Conservation (phyloP, 2,113 vertebrate genomes). For the Crotalus horridus region DNA sequence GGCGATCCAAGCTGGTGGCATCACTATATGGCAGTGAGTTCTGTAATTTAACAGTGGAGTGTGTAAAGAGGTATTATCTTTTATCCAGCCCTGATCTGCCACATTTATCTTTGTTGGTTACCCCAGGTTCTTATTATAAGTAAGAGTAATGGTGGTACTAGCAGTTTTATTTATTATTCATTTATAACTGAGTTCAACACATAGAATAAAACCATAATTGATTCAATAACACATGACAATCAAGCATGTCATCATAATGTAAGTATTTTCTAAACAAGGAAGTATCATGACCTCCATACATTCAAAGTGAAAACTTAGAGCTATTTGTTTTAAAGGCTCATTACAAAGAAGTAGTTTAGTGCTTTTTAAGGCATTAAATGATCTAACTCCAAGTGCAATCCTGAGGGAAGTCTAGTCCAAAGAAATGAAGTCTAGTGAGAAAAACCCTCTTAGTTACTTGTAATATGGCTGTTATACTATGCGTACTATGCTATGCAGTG, state of each 20-base stretch:
- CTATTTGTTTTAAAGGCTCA: not conserved
- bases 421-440: not conserved
- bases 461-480: not conserved
- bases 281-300: not conserved
- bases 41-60: not conserved
- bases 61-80: not conserved
- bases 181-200: not conserved
- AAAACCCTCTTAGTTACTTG: not conserved
- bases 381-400: not conserved
- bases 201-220: not conserved
- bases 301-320: not conserved
- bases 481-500: not conserved
- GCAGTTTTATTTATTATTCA: not conserved
- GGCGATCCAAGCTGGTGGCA: not conserved
- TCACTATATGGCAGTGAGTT: not conserved
- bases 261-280: not conserved
- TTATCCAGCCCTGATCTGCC: not conserved
- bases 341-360: not conserved
- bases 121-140: not conserved
- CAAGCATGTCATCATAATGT: not conserved
- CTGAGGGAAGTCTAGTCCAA: not conserved
- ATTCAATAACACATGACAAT: not conserved
- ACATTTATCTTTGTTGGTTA: not conserved
- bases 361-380: not conserved
- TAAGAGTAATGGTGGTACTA: not conserved